Evolutionary conservation across 2,113 vertebrate species (phyloP).

Genomic region (Dolichallabes microphthalmus): DNA sequence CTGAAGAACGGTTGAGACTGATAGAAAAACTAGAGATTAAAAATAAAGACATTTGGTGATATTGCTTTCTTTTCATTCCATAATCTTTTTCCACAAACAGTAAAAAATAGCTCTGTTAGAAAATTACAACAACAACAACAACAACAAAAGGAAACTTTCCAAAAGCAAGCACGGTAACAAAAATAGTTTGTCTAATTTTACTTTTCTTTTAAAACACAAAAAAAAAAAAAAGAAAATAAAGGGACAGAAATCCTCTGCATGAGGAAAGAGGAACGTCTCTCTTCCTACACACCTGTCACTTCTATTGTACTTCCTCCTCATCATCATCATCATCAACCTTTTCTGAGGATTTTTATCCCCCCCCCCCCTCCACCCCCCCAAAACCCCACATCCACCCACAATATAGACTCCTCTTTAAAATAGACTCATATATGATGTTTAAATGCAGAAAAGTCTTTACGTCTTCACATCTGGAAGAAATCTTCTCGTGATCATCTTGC

Average conservation of each 20-base stretch:
- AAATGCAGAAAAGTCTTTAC: slow-evolving; percentile 53
- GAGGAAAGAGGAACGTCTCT: background rate
- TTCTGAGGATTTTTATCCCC: background rate
- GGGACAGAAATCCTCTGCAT: background rate
- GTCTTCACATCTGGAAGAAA: slow-evolving; percentile 32
- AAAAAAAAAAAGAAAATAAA: slow-evolving; percentile 20
- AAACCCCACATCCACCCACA: background rate
- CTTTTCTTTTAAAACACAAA: slow-evolving; percentile 22
- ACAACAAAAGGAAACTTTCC: background rate
- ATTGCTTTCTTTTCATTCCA: slow-evolving; percentile 14
- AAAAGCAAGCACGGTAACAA: slow-evolving; percentile 40
- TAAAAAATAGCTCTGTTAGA: slow-evolving; percentile 34
- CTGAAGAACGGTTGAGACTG: background rate
- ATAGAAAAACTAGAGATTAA: slow-evolving; percentile 6
- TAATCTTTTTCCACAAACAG: slow-evolving; percentile 10
- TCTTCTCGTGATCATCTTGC: slow-evolving; percentile 23
- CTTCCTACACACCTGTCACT: background rate
- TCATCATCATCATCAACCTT: background rate
- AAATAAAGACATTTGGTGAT: slow-evolving; percentile 25
- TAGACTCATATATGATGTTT: slow-evolving; percentile 56
- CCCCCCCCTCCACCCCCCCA: background rate
- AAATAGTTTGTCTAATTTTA: slow-evolving; percentile 41
- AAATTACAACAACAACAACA: slow-evolving; percentile 8
- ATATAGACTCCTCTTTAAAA: slow-evolving; percentile 54
- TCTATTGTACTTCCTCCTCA: slow-evolving; percentile 9